A percentile compares a stretch with the other conserved stretches of the same genome.
These are phyloP conservation scores for Noctua fimbriata DNA, from an alignment of 2,888 invertebrate species.

Conservation along the genomic window DNA sequence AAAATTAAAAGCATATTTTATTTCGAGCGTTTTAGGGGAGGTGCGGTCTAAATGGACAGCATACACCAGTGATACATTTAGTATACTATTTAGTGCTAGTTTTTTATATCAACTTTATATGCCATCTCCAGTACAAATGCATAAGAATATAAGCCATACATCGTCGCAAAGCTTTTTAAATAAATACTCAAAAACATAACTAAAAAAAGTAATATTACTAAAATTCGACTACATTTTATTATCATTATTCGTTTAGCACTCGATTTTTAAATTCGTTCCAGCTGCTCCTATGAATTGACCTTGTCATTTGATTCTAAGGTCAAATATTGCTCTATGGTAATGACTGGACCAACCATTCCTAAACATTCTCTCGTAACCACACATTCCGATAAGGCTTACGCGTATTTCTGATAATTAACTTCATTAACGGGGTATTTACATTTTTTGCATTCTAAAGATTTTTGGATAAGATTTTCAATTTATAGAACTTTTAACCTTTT, in stretches of 20 bases:
- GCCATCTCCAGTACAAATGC: slow-evolving; percentile 22
- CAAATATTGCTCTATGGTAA: slow-evolving; percentile 49
- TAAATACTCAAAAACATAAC: not conserved
- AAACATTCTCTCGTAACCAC: not conserved
- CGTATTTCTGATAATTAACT: slow-evolving; percentile 23
- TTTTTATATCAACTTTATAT: not conserved
- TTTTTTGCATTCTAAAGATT: not conserved
- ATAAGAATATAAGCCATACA: slow-evolving; percentile 10
- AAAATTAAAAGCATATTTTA: not conserved
- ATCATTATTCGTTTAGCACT: slow-evolving; percentile 74
- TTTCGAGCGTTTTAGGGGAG: slow-evolving; percentile 4
- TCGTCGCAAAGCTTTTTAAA: slow-evolving; percentile 30
- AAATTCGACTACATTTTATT: slow-evolving; percentile 65
- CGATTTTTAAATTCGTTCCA: slow-evolving; percentile 78
- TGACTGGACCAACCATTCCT: slow-evolving; percentile 52
- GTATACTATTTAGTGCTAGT: not conserved
- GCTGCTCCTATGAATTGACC: slow-evolving; percentile 68
- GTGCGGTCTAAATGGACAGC: slow-evolving; percentile 10
- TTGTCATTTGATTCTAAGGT: slow-evolving; percentile 64
- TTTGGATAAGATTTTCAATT: not conserved
- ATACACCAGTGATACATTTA: not conserved
- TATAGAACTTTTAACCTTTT: not conserved
- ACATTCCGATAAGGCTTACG: slow-evolving; percentile 16
- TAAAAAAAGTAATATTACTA: slow-evolving; percentile 24
- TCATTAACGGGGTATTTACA: slow-evolving; percentile 17